A percentile compares a stretch with the other conserved stretches of the same genome.
Evolutionary conservation across 2,888 invertebrate species (phyloP).

Genomic region (Schizotus pectinicornis): DNA sequence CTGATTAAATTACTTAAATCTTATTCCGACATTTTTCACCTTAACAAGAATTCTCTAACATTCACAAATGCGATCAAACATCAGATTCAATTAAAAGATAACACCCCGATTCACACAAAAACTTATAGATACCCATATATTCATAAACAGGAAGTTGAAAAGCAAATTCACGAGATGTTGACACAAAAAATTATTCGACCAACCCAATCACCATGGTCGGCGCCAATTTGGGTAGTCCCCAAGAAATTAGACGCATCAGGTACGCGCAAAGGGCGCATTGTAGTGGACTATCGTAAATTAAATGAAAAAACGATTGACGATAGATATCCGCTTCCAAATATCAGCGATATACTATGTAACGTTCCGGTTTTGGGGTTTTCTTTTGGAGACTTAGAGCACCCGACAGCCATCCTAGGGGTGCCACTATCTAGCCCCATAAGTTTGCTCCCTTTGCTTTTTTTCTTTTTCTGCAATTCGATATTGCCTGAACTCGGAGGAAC

Average conservation of each 20-base stretch:
- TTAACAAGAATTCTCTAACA: conserved; percentile 14
- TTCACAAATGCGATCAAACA: conserved; percentile 39
- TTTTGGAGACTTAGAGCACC: too few relatives aligned
- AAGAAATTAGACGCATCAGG: too few relatives aligned
- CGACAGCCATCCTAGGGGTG: too few relatives aligned
- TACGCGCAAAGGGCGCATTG: too few relatives aligned
- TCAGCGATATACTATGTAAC: conserved; percentile 46
- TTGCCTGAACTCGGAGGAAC: too few relatives aligned
- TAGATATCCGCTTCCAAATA: conserved; percentile 45
- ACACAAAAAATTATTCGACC: conserved; percentile 30
- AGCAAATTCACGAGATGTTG: conserved; percentile 30
- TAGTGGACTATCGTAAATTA: too few relatives aligned
- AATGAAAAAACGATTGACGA: too few relatives aligned
- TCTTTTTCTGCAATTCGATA: too few relatives aligned
- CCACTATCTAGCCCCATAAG: too few relatives aligned
- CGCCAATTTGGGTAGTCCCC: conserved; percentile 37
- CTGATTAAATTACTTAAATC: conserved; percentile 22
- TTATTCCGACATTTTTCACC: conserved; percentile 31
- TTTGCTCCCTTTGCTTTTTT: too few relatives aligned
- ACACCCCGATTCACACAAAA: conserved; percentile 33
- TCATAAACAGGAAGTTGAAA: too few relatives aligned
- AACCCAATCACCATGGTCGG: conserved; percentile 24
- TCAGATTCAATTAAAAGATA: conserved; percentile 17
- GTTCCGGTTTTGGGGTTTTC: too few relatives aligned
- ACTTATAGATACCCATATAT: conserved; percentile 38